phyloP scores from a whole-genome alignment of 2,797 vertebrate genomes.

The Lagocephalus sceleratus region DNA sequence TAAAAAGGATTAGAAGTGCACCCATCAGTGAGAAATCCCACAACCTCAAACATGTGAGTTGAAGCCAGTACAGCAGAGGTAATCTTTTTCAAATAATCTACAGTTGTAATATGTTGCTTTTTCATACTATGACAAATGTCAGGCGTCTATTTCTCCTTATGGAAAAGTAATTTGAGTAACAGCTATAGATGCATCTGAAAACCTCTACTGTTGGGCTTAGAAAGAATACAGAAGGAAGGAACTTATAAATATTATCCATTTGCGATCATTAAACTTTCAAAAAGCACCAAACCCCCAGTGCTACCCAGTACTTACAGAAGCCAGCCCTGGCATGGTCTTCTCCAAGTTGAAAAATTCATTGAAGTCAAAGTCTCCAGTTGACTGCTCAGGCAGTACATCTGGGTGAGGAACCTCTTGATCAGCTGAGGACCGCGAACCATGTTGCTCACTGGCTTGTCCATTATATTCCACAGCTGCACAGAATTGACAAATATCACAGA shows the following conservation, averaged over 20 bases:
- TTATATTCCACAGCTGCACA: slow-evolving; percentile 83
- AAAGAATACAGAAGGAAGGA: background rate
- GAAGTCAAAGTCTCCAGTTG: slow-evolving; percentile 94
- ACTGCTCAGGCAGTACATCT: slow-evolving; percentile 83
- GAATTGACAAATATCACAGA: background rate
- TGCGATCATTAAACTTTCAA: slow-evolving; percentile 19
- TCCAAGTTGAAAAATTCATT: slow-evolving; percentile 99
- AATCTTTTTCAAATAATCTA: slow-evolving; percentile 8
- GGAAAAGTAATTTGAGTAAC: background rate
- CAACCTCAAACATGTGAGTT: slow-evolving; percentile 30
- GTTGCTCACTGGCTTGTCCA: slow-evolving; percentile 84
- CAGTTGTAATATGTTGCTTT: background rate
- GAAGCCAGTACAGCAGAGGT: slow-evolving; percentile 40
- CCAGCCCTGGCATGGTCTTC: slow-evolving; percentile 93
- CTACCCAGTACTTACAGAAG: slow-evolving; percentile 86
- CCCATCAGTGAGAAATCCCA: slow-evolving; percentile 36
- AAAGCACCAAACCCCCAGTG: slow-evolving; percentile 25
- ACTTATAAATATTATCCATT: slow-evolving; percentile 1
- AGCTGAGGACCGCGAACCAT: slow-evolving; percentile 72
- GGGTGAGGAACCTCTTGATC: slow-evolving; percentile 94
- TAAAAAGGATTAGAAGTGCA: slow-evolving; percentile 11
- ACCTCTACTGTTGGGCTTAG: slow-evolving; percentile 31
- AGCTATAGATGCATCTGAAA: slow-evolving; percentile 13
- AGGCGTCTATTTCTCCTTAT: too few species aligned
- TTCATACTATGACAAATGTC: too few species aligned